A percentile compares a stretch with the other conserved stretches of the same genome.
Conservation (phyloP, 2,888 invertebrate species). For the Seira sanloemensis region DNA sequence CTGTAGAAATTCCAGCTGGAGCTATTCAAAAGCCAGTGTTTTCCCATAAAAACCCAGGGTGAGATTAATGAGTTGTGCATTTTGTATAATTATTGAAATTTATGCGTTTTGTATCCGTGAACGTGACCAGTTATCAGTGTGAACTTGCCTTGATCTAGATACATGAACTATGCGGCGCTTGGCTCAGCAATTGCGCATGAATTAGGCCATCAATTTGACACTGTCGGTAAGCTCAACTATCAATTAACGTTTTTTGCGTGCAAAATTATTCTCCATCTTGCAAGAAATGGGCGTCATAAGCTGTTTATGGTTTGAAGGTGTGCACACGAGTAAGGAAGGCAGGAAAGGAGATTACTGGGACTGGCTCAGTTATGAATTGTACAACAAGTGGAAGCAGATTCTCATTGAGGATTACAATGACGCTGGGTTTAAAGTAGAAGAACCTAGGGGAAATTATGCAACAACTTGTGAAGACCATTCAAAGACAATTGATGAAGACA, state of each 20-base stretch:
- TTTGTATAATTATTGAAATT: not conserved
- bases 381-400: constrained; percentile 44
- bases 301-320: not conserved
- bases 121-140: no score
- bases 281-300: no score
- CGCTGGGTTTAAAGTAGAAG: no score
- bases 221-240: not conserved
- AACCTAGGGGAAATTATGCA: no score
- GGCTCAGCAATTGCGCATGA: constrained; percentile 43
- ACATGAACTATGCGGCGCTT: constrained; percentile 51
- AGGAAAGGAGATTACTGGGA: constrained; percentile 42
- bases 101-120: not conserved
- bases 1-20: constrained; percentile 15
- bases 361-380: not conserved
- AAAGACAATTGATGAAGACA: constrained; percentile 51
- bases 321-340: not conserved
- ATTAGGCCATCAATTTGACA: constrained; percentile 51
- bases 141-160: constrained; percentile 27
- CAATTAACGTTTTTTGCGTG: no score
- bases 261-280: no score
- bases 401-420: no score
- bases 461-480: constrained; percentile 2
- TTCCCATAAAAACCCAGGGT: constrained; percentile 36
- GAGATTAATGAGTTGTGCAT: not conserved
- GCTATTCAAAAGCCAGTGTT: constrained; percentile 35